These are phyloP conservation scores for Orthosia gracilis DNA, from an alignment of 2,888 invertebrate genomes.

Conservation along the genomic window DNA sequence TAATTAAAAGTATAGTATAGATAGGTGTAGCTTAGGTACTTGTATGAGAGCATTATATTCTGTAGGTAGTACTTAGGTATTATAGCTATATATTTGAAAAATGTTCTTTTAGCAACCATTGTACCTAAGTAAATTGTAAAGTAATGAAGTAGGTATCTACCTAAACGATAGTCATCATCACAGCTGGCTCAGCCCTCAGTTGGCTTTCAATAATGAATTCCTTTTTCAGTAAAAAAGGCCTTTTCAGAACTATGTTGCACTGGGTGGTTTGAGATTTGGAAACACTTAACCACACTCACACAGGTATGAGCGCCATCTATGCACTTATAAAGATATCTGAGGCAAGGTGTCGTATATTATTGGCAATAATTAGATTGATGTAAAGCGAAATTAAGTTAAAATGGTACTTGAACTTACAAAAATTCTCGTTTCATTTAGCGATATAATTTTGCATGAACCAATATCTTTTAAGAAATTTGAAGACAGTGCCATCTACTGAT, in stretches of 20 bases:
- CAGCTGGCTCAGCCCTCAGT: too few species aligned
- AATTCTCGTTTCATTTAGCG: background rate
- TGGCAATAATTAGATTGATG: background rate
- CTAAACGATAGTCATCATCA: background rate
- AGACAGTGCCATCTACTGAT: slow-evolving; percentile 37
- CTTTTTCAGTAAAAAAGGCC: background rate
- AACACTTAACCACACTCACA: background rate
- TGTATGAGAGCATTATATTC: too few species aligned
- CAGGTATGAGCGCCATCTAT: slow-evolving; percentile 28
- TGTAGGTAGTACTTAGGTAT: too few species aligned
- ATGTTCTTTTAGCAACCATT: background rate
- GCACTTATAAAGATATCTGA: background rate
- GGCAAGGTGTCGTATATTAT: too few species aligned
- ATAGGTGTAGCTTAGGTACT: too few species aligned
- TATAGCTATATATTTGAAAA: too few species aligned
- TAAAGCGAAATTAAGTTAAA: too few species aligned
- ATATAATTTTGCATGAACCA: background rate
- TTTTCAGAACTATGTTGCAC: background rate
- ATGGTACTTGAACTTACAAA: too few species aligned
- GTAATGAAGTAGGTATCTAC: background rate
- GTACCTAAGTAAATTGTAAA: background rate
- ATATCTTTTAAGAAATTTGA: background rate
- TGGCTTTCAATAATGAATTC: too few species aligned
- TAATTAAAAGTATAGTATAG: too few species aligned
- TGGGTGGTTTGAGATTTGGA: background rate